phyloP scores from a whole-genome alignment of 2,888 invertebrate genomes.

The Pollenia angustigena region DNA sequence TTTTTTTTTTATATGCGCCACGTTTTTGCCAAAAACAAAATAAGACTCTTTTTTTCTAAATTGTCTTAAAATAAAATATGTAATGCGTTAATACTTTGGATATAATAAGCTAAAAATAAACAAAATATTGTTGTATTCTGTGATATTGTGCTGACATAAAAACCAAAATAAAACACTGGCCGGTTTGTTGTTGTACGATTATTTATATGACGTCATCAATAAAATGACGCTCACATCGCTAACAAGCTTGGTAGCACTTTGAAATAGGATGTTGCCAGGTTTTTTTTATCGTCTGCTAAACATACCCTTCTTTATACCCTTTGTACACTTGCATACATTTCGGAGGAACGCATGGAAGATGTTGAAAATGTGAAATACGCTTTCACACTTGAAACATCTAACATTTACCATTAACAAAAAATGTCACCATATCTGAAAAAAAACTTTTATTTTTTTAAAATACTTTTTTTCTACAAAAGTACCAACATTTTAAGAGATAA shows the following conservation, averaged over 20 bases:
- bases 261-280: constrained; percentile 1
- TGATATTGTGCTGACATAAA: constrained; percentile 19
- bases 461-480: too few relatives aligned
- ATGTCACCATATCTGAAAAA: too few relatives aligned
- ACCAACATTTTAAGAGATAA: too few relatives aligned
- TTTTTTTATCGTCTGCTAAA: neutral
- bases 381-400: too few relatives aligned
- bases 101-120: constrained; percentile 69
- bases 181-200: constrained; percentile 59
- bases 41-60: constrained; percentile 23
- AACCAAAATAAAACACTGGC: constrained; percentile 45
- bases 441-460: too few relatives aligned
- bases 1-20: constrained; percentile 45
- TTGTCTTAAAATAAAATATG: constrained; percentile 50
- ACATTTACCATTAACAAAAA: too few relatives aligned
- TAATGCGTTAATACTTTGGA: constrained; percentile 57
- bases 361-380: too few relatives aligned
- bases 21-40: constrained; percentile 43
- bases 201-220: constrained; percentile 68
- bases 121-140: too few relatives aligned
- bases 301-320: too few relatives aligned
- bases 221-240: constrained; percentile 53
- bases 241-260: constrained; percentile 33
- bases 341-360: too few relatives aligned
- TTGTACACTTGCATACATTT: too few relatives aligned